Conservation (phyloP, 1,140 invertebrate species). For the Vanessa atalanta region DNA sequence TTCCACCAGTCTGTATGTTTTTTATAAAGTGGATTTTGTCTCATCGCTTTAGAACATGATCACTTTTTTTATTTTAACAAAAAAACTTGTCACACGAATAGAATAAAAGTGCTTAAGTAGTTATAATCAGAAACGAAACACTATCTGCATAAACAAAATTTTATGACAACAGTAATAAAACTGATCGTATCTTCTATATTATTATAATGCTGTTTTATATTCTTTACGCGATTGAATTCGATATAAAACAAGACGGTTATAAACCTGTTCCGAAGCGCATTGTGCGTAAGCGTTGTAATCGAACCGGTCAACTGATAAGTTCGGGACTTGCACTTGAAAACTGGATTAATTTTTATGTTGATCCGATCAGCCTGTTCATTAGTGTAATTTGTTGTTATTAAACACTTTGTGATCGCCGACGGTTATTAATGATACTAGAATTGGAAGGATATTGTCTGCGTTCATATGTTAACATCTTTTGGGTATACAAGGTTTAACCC, state of each 20-base stretch:
- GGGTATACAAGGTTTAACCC: too few relatives aligned
- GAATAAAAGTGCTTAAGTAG: too few relatives aligned
- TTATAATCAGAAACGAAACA: neutral
- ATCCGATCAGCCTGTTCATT: constrained; percentile 11
- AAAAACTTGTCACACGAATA: too few relatives aligned
- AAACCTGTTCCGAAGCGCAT: constrained; percentile 23
- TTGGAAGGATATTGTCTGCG: too few relatives aligned
- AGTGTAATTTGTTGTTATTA: constrained; percentile 11
- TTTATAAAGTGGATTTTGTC: too few relatives aligned
- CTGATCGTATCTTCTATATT: neutral
- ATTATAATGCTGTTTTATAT: constrained; percentile 20
- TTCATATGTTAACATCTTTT: too few relatives aligned
- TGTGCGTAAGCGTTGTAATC: constrained; percentile 7
- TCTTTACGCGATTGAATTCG: neutral
- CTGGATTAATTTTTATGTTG: constrained; percentile 10
- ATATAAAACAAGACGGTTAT: constrained; percentile 5
- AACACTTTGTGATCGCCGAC: neutral
- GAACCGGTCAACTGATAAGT: constrained; percentile 9
- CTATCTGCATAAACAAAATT: neutral
- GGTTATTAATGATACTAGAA: neutral
- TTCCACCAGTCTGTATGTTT: too few relatives aligned
- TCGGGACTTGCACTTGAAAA: constrained; percentile 24
- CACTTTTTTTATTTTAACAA: too few relatives aligned
- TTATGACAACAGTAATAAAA: neutral
- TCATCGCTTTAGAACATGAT: too few relatives aligned